These are phyloP conservation scores for Spea bombifrons DNA, from an alignment of 2,113 vertebrate genomes.

Conservation along the genomic window DNA sequence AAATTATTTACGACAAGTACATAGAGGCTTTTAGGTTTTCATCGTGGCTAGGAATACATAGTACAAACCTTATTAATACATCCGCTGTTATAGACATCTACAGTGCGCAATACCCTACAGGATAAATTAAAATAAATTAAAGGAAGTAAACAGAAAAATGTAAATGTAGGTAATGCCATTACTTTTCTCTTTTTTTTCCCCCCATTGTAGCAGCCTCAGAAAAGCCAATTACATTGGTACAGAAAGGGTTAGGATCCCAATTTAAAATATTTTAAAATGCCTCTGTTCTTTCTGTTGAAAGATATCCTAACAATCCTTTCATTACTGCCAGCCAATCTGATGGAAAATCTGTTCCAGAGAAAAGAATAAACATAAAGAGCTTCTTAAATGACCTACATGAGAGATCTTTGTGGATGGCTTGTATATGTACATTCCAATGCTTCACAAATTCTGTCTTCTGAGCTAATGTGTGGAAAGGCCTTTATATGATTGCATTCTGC, in stretches of 20 bases:
- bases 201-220: too few species aligned
- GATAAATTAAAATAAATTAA: slow-evolving; percentile 11
- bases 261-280: slow-evolving; percentile 2
- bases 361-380: slow-evolving; percentile 1
- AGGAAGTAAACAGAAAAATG: not conserved
- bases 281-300: not conserved
- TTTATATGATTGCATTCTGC: not conserved
- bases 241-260: not conserved
- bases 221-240: not conserved
- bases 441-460: not conserved
- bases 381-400: not conserved
- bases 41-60: not conserved
- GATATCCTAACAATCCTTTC: not conserved
- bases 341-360: slow-evolving; percentile 3
- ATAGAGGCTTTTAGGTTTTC: slow-evolving; percentile 8
- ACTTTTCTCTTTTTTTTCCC: too few species aligned
- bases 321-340: not conserved
- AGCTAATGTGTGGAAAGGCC: not conserved
- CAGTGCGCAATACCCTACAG: not conserved
- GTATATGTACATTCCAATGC: not conserved
- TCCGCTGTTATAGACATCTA: slow-evolving; percentile 1
- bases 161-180: not conserved
- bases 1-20: slow-evolving; percentile 37
- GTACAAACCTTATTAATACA: not conserved
- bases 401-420: not conserved